Evolutionary conservation across 2,797 vertebrate genomes (phyloP), one percentile per base, ranked within the genome.

Genomic region (Muscicapa striata): DNA sequence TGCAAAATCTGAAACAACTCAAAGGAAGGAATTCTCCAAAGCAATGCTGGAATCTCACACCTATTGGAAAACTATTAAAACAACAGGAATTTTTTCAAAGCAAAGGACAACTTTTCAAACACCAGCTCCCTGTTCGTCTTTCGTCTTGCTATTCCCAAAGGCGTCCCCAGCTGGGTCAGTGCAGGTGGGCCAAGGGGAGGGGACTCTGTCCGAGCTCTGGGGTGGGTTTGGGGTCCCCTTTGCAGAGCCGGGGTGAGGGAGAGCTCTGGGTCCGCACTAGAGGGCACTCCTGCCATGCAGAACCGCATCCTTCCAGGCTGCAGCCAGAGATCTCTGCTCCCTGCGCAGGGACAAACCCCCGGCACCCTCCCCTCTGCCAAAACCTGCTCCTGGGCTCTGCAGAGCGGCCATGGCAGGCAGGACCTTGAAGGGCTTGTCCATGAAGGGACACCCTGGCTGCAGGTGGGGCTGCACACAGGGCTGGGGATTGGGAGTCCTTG

Each of bases 251-350:
- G 36, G 36, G 45, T 29, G 57, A 38, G 48, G 76, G 52, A 57
- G 66, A 66, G 89, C 79, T 9, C 46, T 6, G 70, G 52, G 29
- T 55, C 68, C 46, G 84, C 96, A 92, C 94, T 94, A 96, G 95
- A 95, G 90, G 94, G 89, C 94, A 92, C 94, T 90, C 34, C 66
- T 86, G 93, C 62, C 87, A 57, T 57, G 77, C 90, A 9, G 5
- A 94, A 78, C 14, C 17, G 34, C 29, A 6, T 24, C 0, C 36
- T 81, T 0, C 15, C 57, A 20, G 49, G 45, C 20, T 52, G 9
- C 2, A 4, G 38, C 48, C 23, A 27, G 26, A 16, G 26, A 49
- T 16, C 24, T 48, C 22, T 0, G 3, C n/a, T 29, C 48, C 30
- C 1, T 3, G 18, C 13, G 2, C 5, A 32, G 13, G 7, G 57